Evolutionary conservation across 2,888 invertebrate genomes (phyloP).

Genomic region (Cosmia pyralina): DNA sequence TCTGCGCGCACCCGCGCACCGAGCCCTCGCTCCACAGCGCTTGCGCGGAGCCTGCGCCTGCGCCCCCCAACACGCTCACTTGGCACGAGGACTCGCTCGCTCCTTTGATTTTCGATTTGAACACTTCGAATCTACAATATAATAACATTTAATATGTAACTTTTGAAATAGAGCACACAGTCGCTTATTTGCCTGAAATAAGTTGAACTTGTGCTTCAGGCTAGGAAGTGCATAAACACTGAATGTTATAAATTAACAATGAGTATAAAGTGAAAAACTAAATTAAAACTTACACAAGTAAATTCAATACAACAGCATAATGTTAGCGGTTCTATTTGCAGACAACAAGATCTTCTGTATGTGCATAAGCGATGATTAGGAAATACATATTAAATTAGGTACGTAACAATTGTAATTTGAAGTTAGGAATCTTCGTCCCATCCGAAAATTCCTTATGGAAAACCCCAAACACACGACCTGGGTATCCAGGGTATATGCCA

Average conservation of each 20-base stretch:
- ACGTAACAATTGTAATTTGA: too few species aligned
- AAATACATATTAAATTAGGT: too few species aligned
- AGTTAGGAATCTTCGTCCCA: too few species aligned
- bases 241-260: not conserved
- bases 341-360: too few species aligned
- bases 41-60: slow-evolving; percentile 19
- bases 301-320: too few species aligned
- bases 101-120: slow-evolving; percentile 71
- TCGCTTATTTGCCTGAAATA: not conserved
- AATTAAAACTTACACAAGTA: too few species aligned
- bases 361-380: too few species aligned
- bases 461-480: too few species aligned
- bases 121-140: slow-evolving; percentile 83
- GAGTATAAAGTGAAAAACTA: not conserved
- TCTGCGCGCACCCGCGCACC: slow-evolving; percentile 93
- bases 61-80: slow-evolving; percentile 62
- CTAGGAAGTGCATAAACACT: not conserved
- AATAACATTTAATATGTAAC: too few species aligned
- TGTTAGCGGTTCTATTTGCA: too few species aligned
- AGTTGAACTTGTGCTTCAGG: not conserved
- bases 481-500: too few species aligned
- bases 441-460: too few species aligned
- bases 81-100: slow-evolving; percentile 51
- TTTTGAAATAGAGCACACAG: not conserved
- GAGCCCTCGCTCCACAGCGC: slow-evolving; percentile 90